Percentiles rank a stretch among this genome's conserved stretches.
These are phyloP conservation scores for Piliocolobus tephrosceles DNA, from an alignment of 2,113 vertebrate species.

Conservation along the genomic window DNA sequence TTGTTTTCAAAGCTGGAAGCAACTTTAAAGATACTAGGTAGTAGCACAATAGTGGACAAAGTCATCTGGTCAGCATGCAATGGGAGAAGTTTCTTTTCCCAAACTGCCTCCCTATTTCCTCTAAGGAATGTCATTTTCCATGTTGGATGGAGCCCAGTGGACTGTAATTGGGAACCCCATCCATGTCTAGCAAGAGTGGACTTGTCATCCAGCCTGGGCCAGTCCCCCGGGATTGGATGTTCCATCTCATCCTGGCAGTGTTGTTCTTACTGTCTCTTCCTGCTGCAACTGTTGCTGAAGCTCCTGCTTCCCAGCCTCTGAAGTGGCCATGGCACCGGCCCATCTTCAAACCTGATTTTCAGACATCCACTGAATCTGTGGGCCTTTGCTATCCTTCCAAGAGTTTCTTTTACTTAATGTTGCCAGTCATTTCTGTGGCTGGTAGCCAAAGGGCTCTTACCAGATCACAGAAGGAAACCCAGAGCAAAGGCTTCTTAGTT, in stretches of 20 bases:
- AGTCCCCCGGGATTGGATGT: background rate
- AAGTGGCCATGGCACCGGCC: background rate
- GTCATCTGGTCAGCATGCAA: background rate
- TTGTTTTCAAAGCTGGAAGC: constrained; percentile 1
- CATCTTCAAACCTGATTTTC: background rate
- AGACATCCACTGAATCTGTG: background rate
- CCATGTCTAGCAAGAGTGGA: background rate
- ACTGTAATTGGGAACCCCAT: background rate
- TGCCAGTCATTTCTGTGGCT: background rate
- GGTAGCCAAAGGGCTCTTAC: background rate
- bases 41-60: background rate
- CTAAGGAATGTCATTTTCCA: background rate
- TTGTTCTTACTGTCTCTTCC: background rate
- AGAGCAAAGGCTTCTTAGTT: background rate
- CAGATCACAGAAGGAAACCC: background rate
- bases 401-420: constrained; percentile 3
- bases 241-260: background rate
- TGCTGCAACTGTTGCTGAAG: background rate
- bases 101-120: background rate
- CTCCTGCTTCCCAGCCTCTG: background rate
- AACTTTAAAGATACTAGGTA: background rate
- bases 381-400: background rate
- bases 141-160: background rate
- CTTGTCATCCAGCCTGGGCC: too few species aligned
- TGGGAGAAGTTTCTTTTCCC: background rate